Evolutionary conservation across 2,888 invertebrate genomes (phyloP), one percentile per base, ranked within the genome.

Genomic region (Pseudanteris insignis): DNA sequence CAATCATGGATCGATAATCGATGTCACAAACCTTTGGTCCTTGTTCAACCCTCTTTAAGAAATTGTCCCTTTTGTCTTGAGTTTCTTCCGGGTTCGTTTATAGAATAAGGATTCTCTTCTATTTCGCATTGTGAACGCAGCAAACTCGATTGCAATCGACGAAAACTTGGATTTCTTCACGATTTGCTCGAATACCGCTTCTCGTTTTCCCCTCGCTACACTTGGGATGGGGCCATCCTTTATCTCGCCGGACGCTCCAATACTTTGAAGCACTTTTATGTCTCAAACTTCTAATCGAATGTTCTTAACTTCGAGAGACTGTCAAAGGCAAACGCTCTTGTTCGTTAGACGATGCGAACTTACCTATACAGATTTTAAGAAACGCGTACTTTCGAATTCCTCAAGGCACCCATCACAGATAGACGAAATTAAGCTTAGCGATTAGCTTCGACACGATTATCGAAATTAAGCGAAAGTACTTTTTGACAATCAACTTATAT

Each of bases 201-300:
- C 28, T 53, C 44, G 50, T 48, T 55, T 58, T 38, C 44, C 46
- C 58, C 25, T 43, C 28, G 34, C 53, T 40, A 36, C 38, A 51
- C 38, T 60, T 33, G 44, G 50, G 38, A 50, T 54, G 46, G 50
- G 40, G 32, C 37, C 50, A 48, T 63, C 59, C 63, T 63, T 59
- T 59, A 63, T 63, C 59, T 63, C 37, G 37, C 59, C 51, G 59
- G 59, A 62, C 57, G 62, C 58, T 55, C 30, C 34, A 44, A 54
- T 58, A 58, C 58, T 63, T 63, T 63, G 59, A 63, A 59, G 63
- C 55, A 59, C 59, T 59, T 63, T 63, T 55, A 43, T 55, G 63
- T 63, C 46, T 55, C 55, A 54, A 58, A 63, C 63, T 63, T 63
- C 54, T 59, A 63, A 63, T 63, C 63, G 59, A 63, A 63, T 63